Evolutionary conservation across 2,888 invertebrate species (phyloP).

Genomic region (Deilephila elpenor): DNA sequence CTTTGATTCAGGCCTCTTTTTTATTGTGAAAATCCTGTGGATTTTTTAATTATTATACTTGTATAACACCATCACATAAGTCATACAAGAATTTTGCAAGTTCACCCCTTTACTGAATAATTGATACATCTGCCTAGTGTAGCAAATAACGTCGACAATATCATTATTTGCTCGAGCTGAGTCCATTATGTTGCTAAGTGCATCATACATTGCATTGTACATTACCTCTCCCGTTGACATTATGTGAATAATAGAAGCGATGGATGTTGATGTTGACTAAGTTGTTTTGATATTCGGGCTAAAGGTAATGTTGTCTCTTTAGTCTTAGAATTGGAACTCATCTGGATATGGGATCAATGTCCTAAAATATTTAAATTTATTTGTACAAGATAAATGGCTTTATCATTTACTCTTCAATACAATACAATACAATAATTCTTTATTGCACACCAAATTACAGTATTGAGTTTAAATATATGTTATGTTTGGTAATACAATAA

Average conservation of each 20-base stretch:
- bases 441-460: too few species aligned
- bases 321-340: neutral
- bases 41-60: too few species aligned
- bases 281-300: neutral
- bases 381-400: too few species aligned
- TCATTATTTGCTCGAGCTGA: constrained; percentile 1
- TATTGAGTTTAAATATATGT: too few species aligned
- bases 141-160: neutral
- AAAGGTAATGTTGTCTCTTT: neutral
- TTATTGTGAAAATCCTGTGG: too few species aligned
- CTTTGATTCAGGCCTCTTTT: too few species aligned
- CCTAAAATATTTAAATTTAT: too few species aligned
- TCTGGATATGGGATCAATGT: too few species aligned
- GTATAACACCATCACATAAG: too few species aligned
- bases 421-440: too few species aligned
- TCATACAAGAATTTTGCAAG: neutral
- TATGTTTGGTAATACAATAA: too few species aligned
- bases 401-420: too few species aligned
- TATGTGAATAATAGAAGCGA: neutral
- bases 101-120: neutral
- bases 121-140: constrained; percentile 3
- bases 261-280: constrained; percentile 6
- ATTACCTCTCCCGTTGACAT: neutral
- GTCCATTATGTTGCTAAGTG: constrained; percentile 6
- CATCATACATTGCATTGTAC: constrained; percentile 6